Evolutionary conservation across 2,797 vertebrate genomes (phyloP).

Genomic region (Epinephelus awoara): DNA sequence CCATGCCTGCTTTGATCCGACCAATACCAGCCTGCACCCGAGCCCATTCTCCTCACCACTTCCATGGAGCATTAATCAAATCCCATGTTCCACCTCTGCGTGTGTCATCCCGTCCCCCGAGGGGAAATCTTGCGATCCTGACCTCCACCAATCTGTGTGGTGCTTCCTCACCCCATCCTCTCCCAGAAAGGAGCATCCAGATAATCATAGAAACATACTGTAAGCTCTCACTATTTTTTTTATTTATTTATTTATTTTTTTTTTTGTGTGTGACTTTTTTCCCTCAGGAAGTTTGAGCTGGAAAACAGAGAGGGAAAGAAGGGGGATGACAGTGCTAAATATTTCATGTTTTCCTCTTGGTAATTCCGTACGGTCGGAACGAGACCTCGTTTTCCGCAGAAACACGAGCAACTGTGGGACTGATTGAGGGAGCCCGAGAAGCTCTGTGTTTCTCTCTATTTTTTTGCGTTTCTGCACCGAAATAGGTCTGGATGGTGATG

Average conservation of each 20-base stretch:
- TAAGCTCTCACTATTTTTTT: slow-evolving; percentile 24
- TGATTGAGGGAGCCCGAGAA: slow-evolving; percentile 72
- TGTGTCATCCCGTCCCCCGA: slow-evolving; percentile 46
- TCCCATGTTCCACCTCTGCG: slow-evolving; percentile 55
- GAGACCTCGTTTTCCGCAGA: slow-evolving; percentile 77
- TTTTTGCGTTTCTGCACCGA: slow-evolving; percentile 70
- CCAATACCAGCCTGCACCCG: neutral
- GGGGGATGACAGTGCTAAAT: slow-evolving; percentile 76
- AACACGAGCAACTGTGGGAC: slow-evolving; percentile 71
- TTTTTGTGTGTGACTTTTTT: slow-evolving; percentile 7
- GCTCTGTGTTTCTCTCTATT: slow-evolving; percentile 71
- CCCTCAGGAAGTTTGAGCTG: slow-evolving; percentile 61
- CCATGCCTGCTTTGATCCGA: slow-evolving; percentile 29
- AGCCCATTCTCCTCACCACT: slow-evolving; percentile 22
- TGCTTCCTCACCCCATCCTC: slow-evolving; percentile 13
- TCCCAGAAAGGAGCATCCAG: slow-evolving; percentile 4
- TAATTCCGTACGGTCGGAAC: slow-evolving; percentile 71
- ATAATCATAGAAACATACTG: slow-evolving; percentile 40
- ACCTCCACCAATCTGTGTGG: slow-evolving; percentile 33
- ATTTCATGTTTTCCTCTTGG: slow-evolving; percentile 82
- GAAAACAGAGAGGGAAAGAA: slow-evolving; percentile 41
- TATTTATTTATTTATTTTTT: neutral
- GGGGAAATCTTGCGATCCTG: slow-evolving; percentile 30
- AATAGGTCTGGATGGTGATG: slow-evolving; percentile 77
- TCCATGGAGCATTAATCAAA: slow-evolving; percentile 69